These are phyloP conservation scores for Zapornia atra DNA, from an alignment of 2,113 vertebrate genomes.

Conservation along the genomic window DNA sequence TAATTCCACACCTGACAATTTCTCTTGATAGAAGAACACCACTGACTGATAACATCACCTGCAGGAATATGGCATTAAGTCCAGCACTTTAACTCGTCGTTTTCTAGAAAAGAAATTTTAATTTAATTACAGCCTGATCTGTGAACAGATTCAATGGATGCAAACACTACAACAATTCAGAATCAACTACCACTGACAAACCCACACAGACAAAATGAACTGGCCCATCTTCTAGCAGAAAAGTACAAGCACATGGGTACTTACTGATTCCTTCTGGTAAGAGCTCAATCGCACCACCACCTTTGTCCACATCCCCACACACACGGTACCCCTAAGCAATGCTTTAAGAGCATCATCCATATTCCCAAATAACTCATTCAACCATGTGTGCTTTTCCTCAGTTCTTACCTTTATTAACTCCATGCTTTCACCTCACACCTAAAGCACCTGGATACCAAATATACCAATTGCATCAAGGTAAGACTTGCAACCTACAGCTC, in stretches of 20 bases:
- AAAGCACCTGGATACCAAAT: not conserved
- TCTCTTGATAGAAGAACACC: not conserved
- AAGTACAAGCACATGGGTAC: not conserved
- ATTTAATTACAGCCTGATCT: not conserved
- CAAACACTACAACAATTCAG: not conserved
- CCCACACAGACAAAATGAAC: not conserved
- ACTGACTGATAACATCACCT: not conserved
- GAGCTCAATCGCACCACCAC: not conserved
- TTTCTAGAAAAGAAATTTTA: not conserved
- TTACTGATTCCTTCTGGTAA: not conserved
- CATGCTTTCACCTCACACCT: not conserved
- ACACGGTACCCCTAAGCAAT: rapidly evolving
- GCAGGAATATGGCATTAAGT: not conserved
- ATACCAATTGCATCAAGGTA: not conserved
- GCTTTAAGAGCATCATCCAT: not conserved
- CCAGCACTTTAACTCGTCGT: not conserved
- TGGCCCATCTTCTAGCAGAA: not conserved
- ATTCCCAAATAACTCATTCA: not conserved
- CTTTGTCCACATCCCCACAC: not conserved
- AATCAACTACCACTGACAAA: not conserved
- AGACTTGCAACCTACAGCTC: not conserved
- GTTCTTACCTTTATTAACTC: not conserved
- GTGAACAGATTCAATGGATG: not conserved
- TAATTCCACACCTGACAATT: not conserved
- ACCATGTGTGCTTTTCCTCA: rapidly evolving